Percentiles rank a stretch among this genome's conserved stretches.
phyloP scores from a whole-genome alignment of 2,888 invertebrate genomes.

The Euplagia quadripunctaria region DNA sequence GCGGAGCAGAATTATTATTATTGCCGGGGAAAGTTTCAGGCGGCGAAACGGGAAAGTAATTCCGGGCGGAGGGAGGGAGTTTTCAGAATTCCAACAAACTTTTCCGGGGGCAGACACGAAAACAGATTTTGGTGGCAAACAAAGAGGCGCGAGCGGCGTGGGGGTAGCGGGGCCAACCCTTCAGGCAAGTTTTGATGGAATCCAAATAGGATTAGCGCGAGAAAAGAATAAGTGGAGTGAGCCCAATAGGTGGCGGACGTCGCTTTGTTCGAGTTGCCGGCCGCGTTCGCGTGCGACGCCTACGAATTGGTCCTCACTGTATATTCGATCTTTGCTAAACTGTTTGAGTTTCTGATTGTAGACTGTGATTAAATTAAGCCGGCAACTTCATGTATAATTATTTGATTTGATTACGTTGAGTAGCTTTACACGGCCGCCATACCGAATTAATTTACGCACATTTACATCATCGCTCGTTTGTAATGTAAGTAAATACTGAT shows the following conservation, averaged over 20 bases:
- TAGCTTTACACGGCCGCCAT: slow-evolving; percentile 15
- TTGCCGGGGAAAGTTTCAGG: slow-evolving; percentile 77
- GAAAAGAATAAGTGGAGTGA: slow-evolving; percentile 81
- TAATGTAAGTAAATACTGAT: slow-evolving; percentile 16
- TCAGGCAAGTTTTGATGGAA: slow-evolving; percentile 85
- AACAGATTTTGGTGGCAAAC: slow-evolving; percentile 84
- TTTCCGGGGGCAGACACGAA: slow-evolving; percentile 77
- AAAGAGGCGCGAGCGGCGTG: slow-evolving; percentile 63
- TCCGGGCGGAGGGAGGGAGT: slow-evolving; percentile 67
- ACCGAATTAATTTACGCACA: slow-evolving; percentile 1
- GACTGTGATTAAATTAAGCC: slow-evolving; percentile 51
- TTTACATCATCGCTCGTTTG: slow-evolving; percentile 1
- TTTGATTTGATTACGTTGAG: slow-evolving; percentile 30
- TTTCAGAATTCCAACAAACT: slow-evolving; percentile 77
- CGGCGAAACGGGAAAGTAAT: slow-evolving; percentile 83
- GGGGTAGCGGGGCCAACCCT: slow-evolving; percentile 64
- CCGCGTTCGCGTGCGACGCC: slow-evolving; percentile 48
- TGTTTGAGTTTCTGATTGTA: slow-evolving; percentile 59
- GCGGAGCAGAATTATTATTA: slow-evolving; percentile 84
- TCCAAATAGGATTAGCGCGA: slow-evolving; percentile 84
- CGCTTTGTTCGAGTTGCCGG: slow-evolving; percentile 64
- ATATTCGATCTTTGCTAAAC: slow-evolving; percentile 60
- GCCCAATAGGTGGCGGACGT: slow-evolving; percentile 66
- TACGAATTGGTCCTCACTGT: slow-evolving; percentile 47
- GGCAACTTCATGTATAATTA: slow-evolving; percentile 26